phyloP scores from a whole-genome alignment of 2,797 vertebrate species.

The Gymnoscopelus braueri region DNA sequence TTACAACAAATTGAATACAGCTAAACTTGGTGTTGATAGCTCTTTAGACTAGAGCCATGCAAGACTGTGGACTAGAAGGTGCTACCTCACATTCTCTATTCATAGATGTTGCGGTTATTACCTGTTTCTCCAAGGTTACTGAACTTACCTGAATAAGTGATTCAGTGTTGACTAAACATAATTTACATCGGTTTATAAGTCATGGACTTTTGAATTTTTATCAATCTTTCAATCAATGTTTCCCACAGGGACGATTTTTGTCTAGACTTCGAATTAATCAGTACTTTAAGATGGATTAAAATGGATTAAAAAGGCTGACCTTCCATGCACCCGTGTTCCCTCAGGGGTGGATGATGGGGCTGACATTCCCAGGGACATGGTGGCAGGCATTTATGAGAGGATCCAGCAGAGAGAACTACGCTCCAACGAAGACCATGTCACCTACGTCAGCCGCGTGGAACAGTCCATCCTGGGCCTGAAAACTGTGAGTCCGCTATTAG shows the following conservation, averaged over 20 bases:
- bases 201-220: no score
- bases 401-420: conserved; percentile 97
- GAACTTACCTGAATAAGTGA: not conserved
- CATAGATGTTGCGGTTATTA: no score
- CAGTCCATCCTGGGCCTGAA: conserved; percentile 96
- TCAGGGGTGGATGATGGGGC: conserved; percentile 97
- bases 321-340: conserved; percentile 25
- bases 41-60: not conserved
- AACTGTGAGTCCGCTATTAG: conserved; percentile 80
- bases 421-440: conserved; percentile 98
- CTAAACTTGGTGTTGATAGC: not conserved
- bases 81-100: no score
- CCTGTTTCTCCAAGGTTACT: not conserved
- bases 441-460: conserved; percentile 98
- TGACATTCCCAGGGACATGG: conserved; percentile 97
- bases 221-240: no score
- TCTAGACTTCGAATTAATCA: no score
- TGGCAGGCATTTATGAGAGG: conserved; percentile 96
- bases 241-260: no score
- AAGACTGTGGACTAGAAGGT: no score
- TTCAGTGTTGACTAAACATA: no score
- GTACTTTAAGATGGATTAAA: not conserved
- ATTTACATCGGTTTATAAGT: no score
- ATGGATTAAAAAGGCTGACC: not conserved
- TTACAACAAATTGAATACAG: no score